Evolutionary conservation across 2,888 invertebrate species (phyloP).

Genomic region (Drosophila fulvimacula): DNA sequence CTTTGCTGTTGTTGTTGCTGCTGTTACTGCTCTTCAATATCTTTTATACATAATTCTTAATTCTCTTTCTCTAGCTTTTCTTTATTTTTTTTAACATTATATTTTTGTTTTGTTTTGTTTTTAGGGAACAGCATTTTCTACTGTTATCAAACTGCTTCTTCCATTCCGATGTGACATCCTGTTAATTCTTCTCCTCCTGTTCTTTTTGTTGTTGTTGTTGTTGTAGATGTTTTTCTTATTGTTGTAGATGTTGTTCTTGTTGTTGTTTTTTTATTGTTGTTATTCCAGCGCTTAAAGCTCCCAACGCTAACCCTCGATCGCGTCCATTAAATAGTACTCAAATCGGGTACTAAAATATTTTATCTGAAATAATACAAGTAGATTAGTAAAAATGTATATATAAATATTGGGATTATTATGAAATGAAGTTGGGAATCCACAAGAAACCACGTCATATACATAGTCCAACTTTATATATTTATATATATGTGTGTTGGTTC

Average conservation of each 20-base stretch:
- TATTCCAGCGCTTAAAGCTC: slow-evolving; percentile 36
- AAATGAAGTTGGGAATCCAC: neutral
- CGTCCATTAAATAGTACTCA: slow-evolving; percentile 71
- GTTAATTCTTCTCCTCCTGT: slow-evolving; percentile 18
- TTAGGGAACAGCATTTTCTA: slow-evolving; percentile 53
- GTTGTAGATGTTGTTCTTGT: slow-evolving; percentile 6
- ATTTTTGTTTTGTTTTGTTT: slow-evolving; percentile 26
- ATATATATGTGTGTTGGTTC: neutral
- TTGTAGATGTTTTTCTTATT: slow-evolving; percentile 22
- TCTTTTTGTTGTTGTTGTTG: slow-evolving; percentile 23
- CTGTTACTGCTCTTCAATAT: slow-evolving; percentile 5
- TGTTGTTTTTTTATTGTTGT: slow-evolving; percentile 29
- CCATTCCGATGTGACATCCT: slow-evolving; percentile 34
- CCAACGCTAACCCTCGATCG: slow-evolving; percentile 41
- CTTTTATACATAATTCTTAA: slow-evolving; percentile 54
- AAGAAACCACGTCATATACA: neutral
- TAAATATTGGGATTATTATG: neutral
- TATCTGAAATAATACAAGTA: slow-evolving; percentile 65
- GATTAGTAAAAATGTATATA: slow-evolving; percentile 8
- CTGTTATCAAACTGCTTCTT: slow-evolving; percentile 43
- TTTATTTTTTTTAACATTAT: slow-evolving; percentile 39
- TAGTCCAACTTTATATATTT: neutral
- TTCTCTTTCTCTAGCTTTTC: slow-evolving; percentile 28
- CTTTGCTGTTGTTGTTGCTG: slow-evolving; percentile 26
- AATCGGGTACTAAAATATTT: slow-evolving; percentile 77